phyloP scores from a whole-genome alignment of 2,113 vertebrate genomes.

The Bettongia penicillata region DNA sequence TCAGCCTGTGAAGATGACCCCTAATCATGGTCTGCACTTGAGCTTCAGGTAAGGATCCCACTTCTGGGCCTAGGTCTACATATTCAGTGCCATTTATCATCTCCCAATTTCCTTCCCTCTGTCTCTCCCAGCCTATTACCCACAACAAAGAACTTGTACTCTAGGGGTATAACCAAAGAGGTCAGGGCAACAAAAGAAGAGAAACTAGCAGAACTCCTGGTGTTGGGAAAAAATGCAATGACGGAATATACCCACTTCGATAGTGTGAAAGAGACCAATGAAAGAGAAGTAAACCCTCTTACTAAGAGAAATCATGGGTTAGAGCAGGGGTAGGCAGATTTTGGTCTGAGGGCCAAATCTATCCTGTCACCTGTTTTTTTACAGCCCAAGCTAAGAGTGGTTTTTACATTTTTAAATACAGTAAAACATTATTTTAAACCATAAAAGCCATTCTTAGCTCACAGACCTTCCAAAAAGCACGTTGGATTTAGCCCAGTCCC shows the following conservation, averaged over 20 bases:
- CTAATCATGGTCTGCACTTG: slow-evolving; percentile 95
- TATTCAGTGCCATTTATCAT: neutral
- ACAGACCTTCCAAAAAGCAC: neutral
- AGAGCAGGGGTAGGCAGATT: neutral
- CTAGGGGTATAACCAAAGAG: neutral
- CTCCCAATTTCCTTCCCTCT: neutral
- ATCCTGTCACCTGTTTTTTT: neutral
- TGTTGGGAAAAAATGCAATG: neutral
- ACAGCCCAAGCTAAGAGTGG: neutral
- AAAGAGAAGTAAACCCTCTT: neutral
- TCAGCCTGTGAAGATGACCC: slow-evolving; percentile 95
- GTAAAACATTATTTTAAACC: neutral
- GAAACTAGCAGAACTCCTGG: neutral
- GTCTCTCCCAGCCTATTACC: neutral
- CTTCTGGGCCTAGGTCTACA: too few species aligned
- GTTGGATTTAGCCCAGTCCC: neutral
- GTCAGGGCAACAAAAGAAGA: neutral
- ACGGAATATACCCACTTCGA: neutral
- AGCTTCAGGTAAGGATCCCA: slow-evolving; percentile 91
- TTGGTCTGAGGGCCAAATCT: neutral
- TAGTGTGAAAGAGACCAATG: neutral
- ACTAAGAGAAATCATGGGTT: neutral
- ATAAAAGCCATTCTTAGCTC: neutral
- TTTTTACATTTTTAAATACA: neutral
- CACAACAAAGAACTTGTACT: neutral